Conservation (phyloP, 2,797 vertebrate species). For the Mustela erminea region DNA sequence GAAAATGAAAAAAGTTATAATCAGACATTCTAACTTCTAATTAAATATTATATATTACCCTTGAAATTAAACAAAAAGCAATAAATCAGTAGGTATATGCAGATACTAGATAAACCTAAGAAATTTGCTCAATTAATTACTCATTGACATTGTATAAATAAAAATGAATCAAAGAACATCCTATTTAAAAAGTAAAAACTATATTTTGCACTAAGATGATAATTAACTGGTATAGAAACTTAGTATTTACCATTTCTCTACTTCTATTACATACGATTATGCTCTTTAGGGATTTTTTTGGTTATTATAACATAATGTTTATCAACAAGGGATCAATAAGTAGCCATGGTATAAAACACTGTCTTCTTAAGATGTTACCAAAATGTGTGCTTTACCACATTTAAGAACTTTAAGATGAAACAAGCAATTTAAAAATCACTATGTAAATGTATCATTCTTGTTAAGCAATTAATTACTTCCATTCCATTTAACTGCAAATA, state of each 20-base stretch:
- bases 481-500: constrained; percentile 4
- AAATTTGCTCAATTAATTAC: neutral
- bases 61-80: constrained; percentile 40
- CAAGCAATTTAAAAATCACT: neutral
- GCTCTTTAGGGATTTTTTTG: neutral
- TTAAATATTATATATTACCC: constrained; percentile 66
- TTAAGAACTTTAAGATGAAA: neutral
- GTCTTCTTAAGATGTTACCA: neutral
- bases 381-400: neutral
- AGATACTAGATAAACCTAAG: neutral
- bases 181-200: neutral
- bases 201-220: neutral
- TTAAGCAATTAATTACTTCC: constrained; percentile 6
- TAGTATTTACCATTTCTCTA: neutral
- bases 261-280: neutral
- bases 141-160: neutral
- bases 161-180: neutral
- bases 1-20: neutral
- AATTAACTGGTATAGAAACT: neutral
- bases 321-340: constrained; percentile 71
- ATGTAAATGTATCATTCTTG: constrained; percentile 1
- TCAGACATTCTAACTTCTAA: constrained; percentile 39
- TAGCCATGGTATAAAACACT: constrained; percentile 47
- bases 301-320: neutral
- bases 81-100: constrained; percentile 37